Evolutionary conservation across 2,797 vertebrate genomes (phyloP), one percentile per base, ranked within the genome.

Genomic region (Sebastolobus altivelis): DNA sequence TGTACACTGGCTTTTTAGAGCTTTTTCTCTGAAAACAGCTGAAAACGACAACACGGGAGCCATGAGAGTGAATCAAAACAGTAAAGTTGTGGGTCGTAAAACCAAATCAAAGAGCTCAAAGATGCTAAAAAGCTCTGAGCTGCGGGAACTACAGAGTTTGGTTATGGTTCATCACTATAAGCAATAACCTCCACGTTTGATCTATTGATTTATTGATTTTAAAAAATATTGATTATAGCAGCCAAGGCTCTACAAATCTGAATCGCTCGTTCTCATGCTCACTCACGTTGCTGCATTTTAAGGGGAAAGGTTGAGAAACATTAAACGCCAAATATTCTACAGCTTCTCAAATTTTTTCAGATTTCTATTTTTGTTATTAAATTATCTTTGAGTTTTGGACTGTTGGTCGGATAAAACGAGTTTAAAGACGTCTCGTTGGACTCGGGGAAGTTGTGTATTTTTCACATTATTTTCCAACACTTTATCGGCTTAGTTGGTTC

Each of bases 111-210:
- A 5, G 7, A 40, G 61, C 11, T 38, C 33, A 63, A 54, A 54
- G 14, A 25, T 0, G 5, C 8, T 9, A 2, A 25, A 22, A 22
- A 0, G 33, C n/a, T 22, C n/a, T 1, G 56, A 37, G 37, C 13
- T 54, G 27, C 9, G 2, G 14, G 7, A 62, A 12, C 27, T 20
- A 55, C 18, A 54, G 10, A 59, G 22, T 31, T 10, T 10, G 2
- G 4, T 18, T 5, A 6, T 38, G 10, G 49, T 56, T 38, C 9
- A 5, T 38, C 49, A 18, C 10, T 8, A 22, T 20, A 2, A 38
- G 12, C 20, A 5, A 31, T 11, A 40, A 46, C n/a, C 33, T 49
- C 14, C 5, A 46, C 5, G 1, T 35, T 1, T 33, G 35, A 20
- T 55, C 40, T 20, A 46, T 58, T 62, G 52, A 25, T 35, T 31